Evolutionary conservation across 2,888 invertebrate species (phyloP).

Genomic region (Bimastos eiseni): DNA sequence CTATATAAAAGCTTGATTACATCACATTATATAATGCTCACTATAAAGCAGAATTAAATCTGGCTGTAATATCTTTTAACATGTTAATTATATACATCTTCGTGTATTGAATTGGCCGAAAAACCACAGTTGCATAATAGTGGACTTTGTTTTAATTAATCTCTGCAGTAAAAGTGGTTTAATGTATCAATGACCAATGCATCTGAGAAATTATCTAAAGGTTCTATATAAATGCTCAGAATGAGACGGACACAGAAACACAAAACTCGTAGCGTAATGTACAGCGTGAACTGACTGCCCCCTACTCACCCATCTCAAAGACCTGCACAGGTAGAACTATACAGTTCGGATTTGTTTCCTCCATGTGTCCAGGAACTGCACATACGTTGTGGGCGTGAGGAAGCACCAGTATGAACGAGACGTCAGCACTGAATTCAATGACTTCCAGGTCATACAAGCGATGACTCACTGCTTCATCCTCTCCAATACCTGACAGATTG

Average conservation of each 20-base stretch:
- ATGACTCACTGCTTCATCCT: slow-evolving; percentile 52
- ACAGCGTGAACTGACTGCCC: background rate
- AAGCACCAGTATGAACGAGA: slow-evolving; percentile 87
- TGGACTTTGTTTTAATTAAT: background rate
- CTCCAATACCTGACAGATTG: slow-evolving; percentile 31
- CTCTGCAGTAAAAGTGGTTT: background rate
- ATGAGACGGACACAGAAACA: no score
- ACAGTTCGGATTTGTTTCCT: slow-evolving; percentile 81
- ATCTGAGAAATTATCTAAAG: no score
- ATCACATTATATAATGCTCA: background rate
- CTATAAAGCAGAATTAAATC: background rate
- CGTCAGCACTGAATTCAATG: slow-evolving; percentile 85
- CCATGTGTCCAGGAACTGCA: slow-evolving; percentile 76
- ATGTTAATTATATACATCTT: no score
- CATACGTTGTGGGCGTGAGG: slow-evolving; percentile 91
- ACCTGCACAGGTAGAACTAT: slow-evolving; percentile 85
- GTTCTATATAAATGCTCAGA: no score
- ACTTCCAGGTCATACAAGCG: slow-evolving; percentile 90
- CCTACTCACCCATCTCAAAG: slow-evolving; percentile 65
- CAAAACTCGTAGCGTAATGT: background rate
- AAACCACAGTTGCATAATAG: background rate
- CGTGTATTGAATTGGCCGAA: no score
- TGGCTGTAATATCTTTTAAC: background rate
- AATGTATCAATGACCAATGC: no score
- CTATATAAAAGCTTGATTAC: no score